A percentile compares a stretch with the other conserved stretches of the same genome.
Conservation (phyloP, 2,113 vertebrate species). For the Corythornis vintsioides region DNA sequence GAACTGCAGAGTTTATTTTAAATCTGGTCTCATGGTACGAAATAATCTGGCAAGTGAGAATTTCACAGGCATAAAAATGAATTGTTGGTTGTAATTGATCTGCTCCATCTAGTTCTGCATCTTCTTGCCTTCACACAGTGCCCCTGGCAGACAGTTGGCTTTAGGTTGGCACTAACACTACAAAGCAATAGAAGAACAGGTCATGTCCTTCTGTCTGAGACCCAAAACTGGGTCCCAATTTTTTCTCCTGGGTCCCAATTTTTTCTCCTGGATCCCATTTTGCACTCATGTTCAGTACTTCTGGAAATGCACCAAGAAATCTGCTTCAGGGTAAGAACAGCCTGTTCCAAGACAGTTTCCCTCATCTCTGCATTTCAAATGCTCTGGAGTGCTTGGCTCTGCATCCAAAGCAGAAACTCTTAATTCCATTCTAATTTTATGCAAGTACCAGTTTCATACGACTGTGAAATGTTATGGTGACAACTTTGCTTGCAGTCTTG, state of each 20-base stretch:
- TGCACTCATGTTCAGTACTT: background rate
- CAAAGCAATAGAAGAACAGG: background rate
- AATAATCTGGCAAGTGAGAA: background rate
- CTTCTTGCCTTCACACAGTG: background rate
- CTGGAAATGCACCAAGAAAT: slow-evolving; percentile 14
- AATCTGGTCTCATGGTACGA: background rate
- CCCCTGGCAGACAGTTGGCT: background rate
- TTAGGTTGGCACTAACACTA: background rate
- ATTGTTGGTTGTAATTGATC: background rate
- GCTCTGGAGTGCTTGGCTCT: background rate
- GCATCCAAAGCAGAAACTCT: slow-evolving; percentile 2
- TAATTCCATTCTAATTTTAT: background rate
- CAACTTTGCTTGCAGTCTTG: background rate
- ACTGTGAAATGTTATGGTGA: background rate
- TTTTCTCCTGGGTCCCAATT: background rate
- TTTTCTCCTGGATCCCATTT: background rate
- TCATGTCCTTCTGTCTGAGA: background rate
- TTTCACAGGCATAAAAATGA: background rate
- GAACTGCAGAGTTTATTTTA: background rate
- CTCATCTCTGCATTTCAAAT: background rate
- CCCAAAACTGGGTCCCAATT: background rate
- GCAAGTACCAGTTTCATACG: background rate
- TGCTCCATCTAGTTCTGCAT: background rate
- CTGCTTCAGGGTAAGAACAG: slow-evolving; percentile 5
- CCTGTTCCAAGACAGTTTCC: slow-evolving; percentile 11